Percentiles rank a stretch among this genome's conserved stretches.
These are phyloP conservation scores for Triops longicaudatus DNA, from an alignment of 1,140 invertebrate species.

Conservation along the genomic window DNA sequence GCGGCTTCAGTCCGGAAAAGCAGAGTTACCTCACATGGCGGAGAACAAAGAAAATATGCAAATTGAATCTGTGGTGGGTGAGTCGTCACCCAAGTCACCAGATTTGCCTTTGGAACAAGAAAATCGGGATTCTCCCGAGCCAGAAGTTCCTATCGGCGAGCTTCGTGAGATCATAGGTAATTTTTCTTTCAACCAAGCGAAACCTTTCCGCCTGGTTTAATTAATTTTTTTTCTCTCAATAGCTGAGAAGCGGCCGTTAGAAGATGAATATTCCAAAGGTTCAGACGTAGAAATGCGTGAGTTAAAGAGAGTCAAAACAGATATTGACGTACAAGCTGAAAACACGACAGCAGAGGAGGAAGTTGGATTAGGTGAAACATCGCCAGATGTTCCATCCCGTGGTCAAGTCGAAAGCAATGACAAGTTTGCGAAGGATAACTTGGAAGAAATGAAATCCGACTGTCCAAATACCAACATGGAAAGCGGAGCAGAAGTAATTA, in stretches of 20 bases:
- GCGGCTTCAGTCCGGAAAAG: neutral
- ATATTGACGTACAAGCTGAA: neutral
- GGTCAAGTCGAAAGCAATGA: too few relatives aligned
- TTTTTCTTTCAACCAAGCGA: too few relatives aligned
- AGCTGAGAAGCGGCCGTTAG: neutral
- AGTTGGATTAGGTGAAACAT: neutral
- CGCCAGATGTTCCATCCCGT: neutral
- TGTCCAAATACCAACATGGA: neutral
- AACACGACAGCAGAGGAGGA: neutral
- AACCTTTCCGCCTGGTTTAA: too few relatives aligned
- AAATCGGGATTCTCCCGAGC: neutral
- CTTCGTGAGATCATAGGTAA: neutral
- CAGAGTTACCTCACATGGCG: neutral
- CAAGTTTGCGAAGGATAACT: too few relatives aligned
- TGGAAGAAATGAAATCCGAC: too few relatives aligned
- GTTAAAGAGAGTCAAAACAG: neutral
- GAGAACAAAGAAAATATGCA: conserved; percentile 1
- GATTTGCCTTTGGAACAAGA: neutral
- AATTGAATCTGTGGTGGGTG: neutral
- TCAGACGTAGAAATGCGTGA: neutral
- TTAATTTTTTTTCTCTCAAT: neutral
- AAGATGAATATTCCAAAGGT: neutral
- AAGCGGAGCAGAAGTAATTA: neutral
- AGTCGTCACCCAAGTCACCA: neutral
- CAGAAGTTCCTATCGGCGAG: neutral